Conservation (phyloP, 2,888 invertebrate genomes). For the Acholoe squamosa region DNA sequence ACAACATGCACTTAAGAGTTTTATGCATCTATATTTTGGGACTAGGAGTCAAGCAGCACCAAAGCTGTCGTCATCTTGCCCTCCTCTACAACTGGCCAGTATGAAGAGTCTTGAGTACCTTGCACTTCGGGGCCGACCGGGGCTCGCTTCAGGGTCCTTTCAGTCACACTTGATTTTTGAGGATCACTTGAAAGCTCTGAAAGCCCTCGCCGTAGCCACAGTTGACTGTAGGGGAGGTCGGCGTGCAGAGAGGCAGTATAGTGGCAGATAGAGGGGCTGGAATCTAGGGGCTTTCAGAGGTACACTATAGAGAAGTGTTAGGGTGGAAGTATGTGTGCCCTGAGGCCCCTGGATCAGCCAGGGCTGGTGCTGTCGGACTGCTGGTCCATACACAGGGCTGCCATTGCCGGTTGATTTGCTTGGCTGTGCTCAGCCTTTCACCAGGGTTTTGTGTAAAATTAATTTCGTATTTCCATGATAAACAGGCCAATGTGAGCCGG, state of each 20-base stretch:
- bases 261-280: neutral
- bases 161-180: conserved; percentile 57
- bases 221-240: conserved; percentile 15
- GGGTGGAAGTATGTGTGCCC: neutral
- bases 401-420: neutral
- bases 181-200: conserved; percentile 58
- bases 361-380: neutral
- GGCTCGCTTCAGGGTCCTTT: conserved; percentile 15
- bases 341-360: neutral
- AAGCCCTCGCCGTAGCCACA: conserved; percentile 32
- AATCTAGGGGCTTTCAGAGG: neutral
- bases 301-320: too few relatives aligned
- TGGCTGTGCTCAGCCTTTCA: conserved; percentile 32
- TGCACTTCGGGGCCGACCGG: neutral
- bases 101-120: conserved; percentile 45
- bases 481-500: conserved; percentile 53
- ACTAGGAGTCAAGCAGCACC: conserved; percentile 7
- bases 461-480: conserved; percentile 62
- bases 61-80: neutral
- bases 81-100: conserved; percentile 8
- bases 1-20: too few relatives aligned
- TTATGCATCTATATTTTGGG: neutral
- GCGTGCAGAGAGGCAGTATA: neutral
- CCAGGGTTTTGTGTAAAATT: conserved; percentile 45
- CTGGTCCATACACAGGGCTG: neutral